Evolutionary conservation across 2,888 invertebrate genomes (phyloP).

Genomic region (Drosophila yooni): DNA sequence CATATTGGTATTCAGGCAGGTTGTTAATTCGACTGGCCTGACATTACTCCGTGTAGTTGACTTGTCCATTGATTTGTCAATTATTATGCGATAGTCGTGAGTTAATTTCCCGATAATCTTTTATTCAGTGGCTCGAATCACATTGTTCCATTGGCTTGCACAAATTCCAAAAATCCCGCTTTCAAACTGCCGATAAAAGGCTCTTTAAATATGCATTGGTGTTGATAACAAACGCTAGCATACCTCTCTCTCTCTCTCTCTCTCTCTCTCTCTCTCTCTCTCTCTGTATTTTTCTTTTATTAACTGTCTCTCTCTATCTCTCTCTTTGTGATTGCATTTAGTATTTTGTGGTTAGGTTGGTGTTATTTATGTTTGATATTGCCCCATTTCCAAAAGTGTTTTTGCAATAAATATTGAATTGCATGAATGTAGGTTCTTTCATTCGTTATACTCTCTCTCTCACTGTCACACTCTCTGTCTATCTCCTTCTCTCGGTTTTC

Average conservation of each 20-base stretch:
- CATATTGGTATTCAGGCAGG: neutral
- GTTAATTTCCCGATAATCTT: constrained; percentile 32
- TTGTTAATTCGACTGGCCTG: constrained; percentile 5
- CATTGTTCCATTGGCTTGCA: neutral
- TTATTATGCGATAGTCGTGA: constrained; percentile 12
- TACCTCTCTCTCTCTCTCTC: neutral
- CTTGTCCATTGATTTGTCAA: constrained; percentile 37
- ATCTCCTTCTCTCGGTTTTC: neutral
- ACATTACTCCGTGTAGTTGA: neutral
- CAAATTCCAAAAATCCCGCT: constrained; percentile 2
- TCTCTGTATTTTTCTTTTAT: neutral
- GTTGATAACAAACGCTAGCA: constrained; percentile 19
- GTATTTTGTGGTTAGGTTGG: constrained; percentile 5
- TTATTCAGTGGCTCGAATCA: constrained; percentile 37
- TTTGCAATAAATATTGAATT: constrained; percentile 56
- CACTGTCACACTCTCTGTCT: neutral
- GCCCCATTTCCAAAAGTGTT: constrained; percentile 31
- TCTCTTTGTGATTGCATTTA: constrained; percentile 11
- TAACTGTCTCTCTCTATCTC: neutral
- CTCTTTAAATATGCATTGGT: constrained; percentile 46
- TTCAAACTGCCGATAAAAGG: constrained; percentile 29
- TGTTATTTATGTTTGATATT: constrained; percentile 26
- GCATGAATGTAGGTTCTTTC: constrained; percentile 17
- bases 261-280: neutral
- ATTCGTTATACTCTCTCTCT: neutral